A percentile compares a stretch with the other conserved stretches of the same genome.
These are phyloP conservation scores for Drosophila quadrilineata DNA, from an alignment of 1,140 invertebrate genomes.

Conservation along the genomic window DNA sequence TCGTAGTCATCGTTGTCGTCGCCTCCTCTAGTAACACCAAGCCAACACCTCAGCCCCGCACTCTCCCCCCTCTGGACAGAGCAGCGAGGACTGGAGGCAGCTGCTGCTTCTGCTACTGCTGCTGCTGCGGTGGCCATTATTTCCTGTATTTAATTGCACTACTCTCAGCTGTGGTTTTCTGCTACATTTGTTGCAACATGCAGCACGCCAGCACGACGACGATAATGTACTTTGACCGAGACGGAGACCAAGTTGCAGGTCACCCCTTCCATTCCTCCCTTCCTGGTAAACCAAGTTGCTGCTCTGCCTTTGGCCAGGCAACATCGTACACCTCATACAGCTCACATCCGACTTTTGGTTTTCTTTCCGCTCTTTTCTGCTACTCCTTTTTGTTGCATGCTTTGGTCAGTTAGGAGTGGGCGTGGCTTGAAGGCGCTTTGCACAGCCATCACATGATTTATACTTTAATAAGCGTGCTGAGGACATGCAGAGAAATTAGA, in stretches of 20 bases:
- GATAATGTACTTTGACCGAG: conserved; percentile 54
- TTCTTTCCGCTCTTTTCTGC: conserved; percentile 4
- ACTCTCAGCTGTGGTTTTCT: conserved; percentile 76
- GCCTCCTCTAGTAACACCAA: too few relatives aligned
- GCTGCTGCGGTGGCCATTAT: conserved; percentile 60
- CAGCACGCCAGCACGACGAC: conserved; percentile 13
- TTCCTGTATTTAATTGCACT: conserved; percentile 79
- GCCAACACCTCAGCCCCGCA: too few relatives aligned
- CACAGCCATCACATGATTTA: conserved; percentile 59
- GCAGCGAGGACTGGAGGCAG: too few relatives aligned
- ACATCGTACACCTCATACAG: conserved; percentile 1
- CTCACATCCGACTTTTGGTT: background rate
- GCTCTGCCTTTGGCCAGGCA: too few relatives aligned
- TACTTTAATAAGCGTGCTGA: conserved; percentile 71
- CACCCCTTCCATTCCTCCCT: background rate
- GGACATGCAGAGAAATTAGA: conserved; percentile 72
- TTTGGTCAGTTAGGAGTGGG: background rate
- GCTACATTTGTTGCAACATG: conserved; percentile 24
- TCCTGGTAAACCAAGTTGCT: background rate
- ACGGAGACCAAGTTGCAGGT: background rate
- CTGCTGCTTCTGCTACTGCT: background rate
- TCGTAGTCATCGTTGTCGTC: too few relatives aligned
- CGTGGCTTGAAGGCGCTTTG: background rate
- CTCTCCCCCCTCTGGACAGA: too few relatives aligned
- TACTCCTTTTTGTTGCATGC: conserved; percentile 1